These are phyloP conservation scores for Syngnathus scovelli DNA, from an alignment of 2,113 vertebrate genomes.

Conservation along the genomic window DNA sequence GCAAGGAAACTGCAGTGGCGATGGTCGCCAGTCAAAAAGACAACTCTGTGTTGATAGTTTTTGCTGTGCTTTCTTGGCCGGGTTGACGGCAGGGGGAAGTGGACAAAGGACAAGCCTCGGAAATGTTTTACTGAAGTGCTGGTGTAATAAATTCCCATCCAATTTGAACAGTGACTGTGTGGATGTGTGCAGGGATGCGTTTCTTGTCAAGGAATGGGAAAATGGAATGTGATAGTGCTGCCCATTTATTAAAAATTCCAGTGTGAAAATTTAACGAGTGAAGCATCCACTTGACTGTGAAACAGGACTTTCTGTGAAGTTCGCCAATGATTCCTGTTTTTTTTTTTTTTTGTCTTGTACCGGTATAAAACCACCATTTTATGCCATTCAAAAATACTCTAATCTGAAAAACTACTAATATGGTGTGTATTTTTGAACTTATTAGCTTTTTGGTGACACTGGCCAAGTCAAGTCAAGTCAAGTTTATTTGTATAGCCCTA, in stretches of 20 bases:
- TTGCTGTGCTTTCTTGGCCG: conserved; percentile 12
- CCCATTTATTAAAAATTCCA: background rate
- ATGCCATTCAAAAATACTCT: no score
- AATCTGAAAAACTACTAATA: no score
- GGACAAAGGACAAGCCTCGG: conserved; percentile 12
- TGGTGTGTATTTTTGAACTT: no score
- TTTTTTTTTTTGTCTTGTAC: no score
- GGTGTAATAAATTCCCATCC: conserved; percentile 58
- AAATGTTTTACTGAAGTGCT: conserved; percentile 53
- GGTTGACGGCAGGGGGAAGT: conserved; percentile 4
- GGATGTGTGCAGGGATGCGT: background rate
- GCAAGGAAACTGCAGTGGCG: background rate
- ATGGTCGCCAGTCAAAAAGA: conserved; percentile 1
- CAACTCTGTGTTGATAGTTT: conserved; percentile 5
- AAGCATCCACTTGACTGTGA: no score
- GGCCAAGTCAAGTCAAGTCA: no score
- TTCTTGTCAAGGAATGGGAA: background rate
- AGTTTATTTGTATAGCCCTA: no score
- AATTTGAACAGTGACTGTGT: background rate
- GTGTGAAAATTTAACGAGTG: background rate
- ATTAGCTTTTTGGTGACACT: no score
- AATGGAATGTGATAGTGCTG: background rate
- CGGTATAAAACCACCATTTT: no score
- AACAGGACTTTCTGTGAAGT: no score
- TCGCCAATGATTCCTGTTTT: no score